Conservation (phyloP, 2,888 invertebrate genomes). For the Diarsia mendica region DNA sequence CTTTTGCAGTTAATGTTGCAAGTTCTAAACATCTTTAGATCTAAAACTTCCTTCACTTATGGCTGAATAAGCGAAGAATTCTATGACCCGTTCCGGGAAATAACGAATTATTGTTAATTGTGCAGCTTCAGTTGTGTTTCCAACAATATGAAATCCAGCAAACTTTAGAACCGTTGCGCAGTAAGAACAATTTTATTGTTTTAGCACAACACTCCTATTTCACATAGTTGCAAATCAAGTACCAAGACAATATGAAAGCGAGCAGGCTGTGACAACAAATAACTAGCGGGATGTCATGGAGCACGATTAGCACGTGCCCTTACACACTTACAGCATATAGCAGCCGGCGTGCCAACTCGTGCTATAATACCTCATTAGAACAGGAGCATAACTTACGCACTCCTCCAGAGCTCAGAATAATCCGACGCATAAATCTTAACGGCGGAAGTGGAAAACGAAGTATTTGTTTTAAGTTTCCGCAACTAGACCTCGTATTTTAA, state of each 20-base stretch:
- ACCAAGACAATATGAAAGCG: conserved; percentile 27
- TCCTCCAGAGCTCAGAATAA: conserved; percentile 78
- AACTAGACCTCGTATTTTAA: conserved; percentile 66
- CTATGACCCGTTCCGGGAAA: neutral
- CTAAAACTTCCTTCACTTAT: neutral
- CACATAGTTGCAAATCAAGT: conserved; percentile 19
- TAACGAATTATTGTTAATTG: neutral
- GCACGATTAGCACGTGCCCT: conserved; percentile 76
- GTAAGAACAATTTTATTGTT: neutral
- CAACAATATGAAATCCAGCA: neutral
- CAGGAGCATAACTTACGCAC: conserved; percentile 75
- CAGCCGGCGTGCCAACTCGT: conserved; percentile 78
- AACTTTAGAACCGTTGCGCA: neutral
- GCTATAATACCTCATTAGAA: conserved; percentile 83
- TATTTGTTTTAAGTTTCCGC: conserved; percentile 73
- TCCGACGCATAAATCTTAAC: conserved; percentile 75
- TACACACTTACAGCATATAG: conserved; percentile 72
- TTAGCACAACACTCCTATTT: conserved; percentile 12
- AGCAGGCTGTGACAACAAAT: conserved; percentile 47
- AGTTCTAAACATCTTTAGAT: neutral
- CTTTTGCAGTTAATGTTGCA: conserved; percentile 1
- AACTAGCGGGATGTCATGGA: conserved; percentile 65
- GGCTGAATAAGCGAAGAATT: neutral
- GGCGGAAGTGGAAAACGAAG: conserved; percentile 74
- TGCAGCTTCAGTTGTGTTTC: neutral